phyloP scores from a whole-genome alignment of 2,113 vertebrate genomes.

The Anarrhichthys ocellatus region DNA sequence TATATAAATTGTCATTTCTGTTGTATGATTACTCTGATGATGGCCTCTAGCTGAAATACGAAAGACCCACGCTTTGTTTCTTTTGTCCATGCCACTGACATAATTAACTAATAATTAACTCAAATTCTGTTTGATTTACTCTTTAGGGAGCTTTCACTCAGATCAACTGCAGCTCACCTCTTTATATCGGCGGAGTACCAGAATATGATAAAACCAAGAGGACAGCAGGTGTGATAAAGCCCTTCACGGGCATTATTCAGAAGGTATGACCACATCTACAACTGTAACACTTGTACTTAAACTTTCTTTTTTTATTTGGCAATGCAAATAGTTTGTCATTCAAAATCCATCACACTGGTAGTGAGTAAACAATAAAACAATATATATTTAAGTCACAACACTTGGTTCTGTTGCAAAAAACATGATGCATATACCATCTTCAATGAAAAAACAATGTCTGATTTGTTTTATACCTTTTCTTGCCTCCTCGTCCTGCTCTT shows the following conservation, averaged over 20 bases:
- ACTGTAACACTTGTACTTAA: background rate
- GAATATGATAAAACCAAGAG: slow-evolving; percentile 90
- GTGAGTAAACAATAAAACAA: background rate
- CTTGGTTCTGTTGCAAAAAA: background rate
- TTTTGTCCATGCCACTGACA: background rate
- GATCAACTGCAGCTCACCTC: slow-evolving; percentile 94
- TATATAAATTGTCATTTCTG: background rate
- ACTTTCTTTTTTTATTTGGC: background rate
- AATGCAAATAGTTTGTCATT: background rate
- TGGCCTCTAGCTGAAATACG: background rate
- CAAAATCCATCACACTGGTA: background rate
- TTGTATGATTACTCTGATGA: background rate
- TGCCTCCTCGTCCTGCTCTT: background rate
- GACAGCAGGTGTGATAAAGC: slow-evolving; percentile 85
- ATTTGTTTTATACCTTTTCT: background rate
- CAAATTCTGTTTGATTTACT: slow-evolving; percentile 13
- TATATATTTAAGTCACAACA: background rate
- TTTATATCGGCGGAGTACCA: slow-evolving; percentile 93
- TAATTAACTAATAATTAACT: background rate
- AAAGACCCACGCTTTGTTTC: background rate
- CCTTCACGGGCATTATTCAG: slow-evolving; percentile 94
- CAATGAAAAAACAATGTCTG: background rate
- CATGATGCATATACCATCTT: background rate
- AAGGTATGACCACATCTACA: slow-evolving; percentile 81
- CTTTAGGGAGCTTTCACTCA: slow-evolving; percentile 96